Evolutionary conservation across 2,797 vertebrate genomes (phyloP).

Genomic region (Harpagifer antarcticus): DNA sequence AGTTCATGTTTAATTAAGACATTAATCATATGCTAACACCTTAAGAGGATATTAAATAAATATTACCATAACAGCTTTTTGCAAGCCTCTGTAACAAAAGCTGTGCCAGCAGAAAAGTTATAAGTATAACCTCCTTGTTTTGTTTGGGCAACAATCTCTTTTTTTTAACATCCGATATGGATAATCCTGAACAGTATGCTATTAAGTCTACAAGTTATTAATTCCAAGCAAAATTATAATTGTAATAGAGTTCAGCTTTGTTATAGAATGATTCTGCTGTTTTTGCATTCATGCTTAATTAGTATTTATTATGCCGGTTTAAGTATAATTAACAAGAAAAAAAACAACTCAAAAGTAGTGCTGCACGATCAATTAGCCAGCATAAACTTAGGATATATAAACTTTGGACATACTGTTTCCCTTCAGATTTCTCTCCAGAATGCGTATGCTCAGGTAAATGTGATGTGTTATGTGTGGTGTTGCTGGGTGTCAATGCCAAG

Average conservation of each 20-base stretch:
- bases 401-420: conserved; percentile 12
- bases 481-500: neutral
- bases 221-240: conserved; percentile 45
- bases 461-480: conserved; percentile 1
- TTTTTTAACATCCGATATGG: conserved; percentile 31
- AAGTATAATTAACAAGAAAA: conserved; percentile 50
- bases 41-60: neutral
- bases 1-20: neutral
- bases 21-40: neutral
- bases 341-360: conserved; percentile 31
- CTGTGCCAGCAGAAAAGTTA: conserved; percentile 43
- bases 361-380: conserved; percentile 22
- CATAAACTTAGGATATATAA: conserved; percentile 7
- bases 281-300: conserved; percentile 53
- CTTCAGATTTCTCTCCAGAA: conserved; percentile 1
- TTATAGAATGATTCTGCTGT: conserved; percentile 47
- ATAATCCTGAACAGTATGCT: conserved; percentile 38
- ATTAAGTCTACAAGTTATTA: conserved; percentile 49
- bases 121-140: conserved; percentile 12
- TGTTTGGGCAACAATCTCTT: conserved; percentile 35
- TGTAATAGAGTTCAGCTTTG: conserved; percentile 55
- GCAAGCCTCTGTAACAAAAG: neutral
- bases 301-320: conserved; percentile 38
- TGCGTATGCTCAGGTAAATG: conserved; percentile 8
- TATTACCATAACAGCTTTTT: neutral